These are phyloP conservation scores for Apis florea DNA, from an alignment of 1,140 invertebrate species.

Conservation along the genomic window DNA sequence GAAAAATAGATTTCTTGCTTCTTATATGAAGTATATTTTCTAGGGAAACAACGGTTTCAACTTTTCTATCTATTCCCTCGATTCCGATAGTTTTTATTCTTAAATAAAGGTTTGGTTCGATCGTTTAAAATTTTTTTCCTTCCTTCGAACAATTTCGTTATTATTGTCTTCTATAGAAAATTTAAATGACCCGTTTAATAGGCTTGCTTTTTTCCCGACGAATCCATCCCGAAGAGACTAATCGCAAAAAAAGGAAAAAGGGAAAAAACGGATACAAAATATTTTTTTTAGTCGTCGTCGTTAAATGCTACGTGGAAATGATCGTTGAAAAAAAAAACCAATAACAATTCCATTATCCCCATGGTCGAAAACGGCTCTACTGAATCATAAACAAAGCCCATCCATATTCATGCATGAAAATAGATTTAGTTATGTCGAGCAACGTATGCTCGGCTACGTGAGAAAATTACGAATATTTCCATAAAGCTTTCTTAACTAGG, in stretches of 20 bases:
- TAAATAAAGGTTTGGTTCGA: not conserved
- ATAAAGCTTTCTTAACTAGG: conserved; percentile 43
- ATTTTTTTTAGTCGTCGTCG: conserved; percentile 51
- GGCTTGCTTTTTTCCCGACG: not conserved
- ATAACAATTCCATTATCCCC: conserved; percentile 33
- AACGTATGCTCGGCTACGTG: conserved; percentile 39
- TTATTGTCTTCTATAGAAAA: too few relatives aligned
- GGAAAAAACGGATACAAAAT: not conserved
- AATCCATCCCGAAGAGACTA: conserved; percentile 8
- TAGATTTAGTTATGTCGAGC: conserved; percentile 45
- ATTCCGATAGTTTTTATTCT: not conserved
- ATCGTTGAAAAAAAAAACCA: conserved; percentile 1
- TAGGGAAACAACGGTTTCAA: not conserved
- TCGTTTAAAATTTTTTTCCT: not conserved
- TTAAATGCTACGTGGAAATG: conserved; percentile 20
- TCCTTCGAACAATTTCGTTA: too few relatives aligned
- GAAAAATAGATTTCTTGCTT: not conserved
- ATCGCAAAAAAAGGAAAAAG: not conserved
- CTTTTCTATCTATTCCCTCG: not conserved
- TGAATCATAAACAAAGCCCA: conserved; percentile 57
- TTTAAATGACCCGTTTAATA: too few relatives aligned
- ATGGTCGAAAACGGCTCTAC: conserved; percentile 49
- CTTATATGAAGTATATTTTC: not conserved
- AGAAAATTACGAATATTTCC: conserved; percentile 47
- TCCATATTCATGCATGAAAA: conserved; percentile 58